These are phyloP conservation scores for Rhamphomyia laevipes DNA, from an alignment of 2,888 invertebrate genomes.

Conservation along the genomic window DNA sequence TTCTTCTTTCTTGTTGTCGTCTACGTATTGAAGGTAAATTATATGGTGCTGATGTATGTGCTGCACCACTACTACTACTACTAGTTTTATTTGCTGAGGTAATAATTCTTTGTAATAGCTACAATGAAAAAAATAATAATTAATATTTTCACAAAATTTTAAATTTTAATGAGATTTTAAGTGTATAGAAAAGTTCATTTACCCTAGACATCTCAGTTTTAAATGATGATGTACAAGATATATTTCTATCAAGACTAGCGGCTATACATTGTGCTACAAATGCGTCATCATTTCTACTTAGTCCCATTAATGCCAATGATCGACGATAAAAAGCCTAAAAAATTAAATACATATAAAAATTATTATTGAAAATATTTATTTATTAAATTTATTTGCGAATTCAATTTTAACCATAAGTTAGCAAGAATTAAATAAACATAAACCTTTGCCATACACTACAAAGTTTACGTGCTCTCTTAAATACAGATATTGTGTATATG, in stretches of 20 bases:
- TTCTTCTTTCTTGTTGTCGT: conserved; percentile 19
- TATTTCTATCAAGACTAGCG: conserved; percentile 39
- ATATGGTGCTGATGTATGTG: conserved; percentile 22
- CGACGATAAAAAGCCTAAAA: conserved; percentile 43
- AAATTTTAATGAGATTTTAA: background rate
- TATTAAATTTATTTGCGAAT: too few relatives aligned
- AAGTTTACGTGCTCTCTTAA: too few relatives aligned
- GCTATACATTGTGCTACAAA: conserved; percentile 42
- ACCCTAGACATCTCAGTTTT: conserved; percentile 38
- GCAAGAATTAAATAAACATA: too few relatives aligned
- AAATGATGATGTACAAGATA: conserved; percentile 32
- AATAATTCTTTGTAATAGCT: conserved; percentile 21
- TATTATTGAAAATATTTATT: too few relatives aligned
- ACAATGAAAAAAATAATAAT: background rate
- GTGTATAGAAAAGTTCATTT: conserved; percentile 6
- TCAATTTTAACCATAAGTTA: too few relatives aligned
- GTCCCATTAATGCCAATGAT: conserved; percentile 40
- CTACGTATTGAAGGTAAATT: conserved; percentile 9
- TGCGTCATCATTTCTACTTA: conserved; percentile 43
- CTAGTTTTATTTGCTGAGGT: conserved; percentile 23
- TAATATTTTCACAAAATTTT: background rate
- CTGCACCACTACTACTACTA: conserved; percentile 18
- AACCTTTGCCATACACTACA: too few relatives aligned
- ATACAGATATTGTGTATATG: background rate
- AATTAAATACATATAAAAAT: background rate